Evolutionary conservation across 2,888 invertebrate genomes (phyloP).

Genomic region (Ophioninae sp.): DNA sequence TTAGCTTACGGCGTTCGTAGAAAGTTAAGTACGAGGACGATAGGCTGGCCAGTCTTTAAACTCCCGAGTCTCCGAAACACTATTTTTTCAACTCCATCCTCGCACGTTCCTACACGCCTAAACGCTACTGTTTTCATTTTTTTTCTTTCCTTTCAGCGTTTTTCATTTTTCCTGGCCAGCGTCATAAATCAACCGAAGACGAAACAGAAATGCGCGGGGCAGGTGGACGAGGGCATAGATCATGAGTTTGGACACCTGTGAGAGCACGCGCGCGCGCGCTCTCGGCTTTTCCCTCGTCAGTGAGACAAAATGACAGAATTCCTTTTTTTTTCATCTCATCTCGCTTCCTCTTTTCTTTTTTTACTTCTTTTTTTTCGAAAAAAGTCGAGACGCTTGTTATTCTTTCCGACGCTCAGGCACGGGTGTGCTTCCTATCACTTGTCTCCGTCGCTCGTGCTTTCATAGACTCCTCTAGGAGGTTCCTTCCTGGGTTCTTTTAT

Average conservation of each 20-base stretch:
- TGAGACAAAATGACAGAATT: constrained; percentile 35
- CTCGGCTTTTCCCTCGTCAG: constrained; percentile 7
- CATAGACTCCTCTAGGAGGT: constrained; percentile 17
- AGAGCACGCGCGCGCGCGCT: constrained; percentile 5
- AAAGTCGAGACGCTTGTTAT: constrained; percentile 50
- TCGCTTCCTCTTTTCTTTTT: not conserved
- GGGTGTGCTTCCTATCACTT: constrained; percentile 14
- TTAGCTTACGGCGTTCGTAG: not conserved
- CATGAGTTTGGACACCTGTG: constrained; percentile 56
- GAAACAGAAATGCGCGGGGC: constrained; percentile 43
- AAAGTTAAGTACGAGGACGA: not conserved
- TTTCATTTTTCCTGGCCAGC: constrained; percentile 43
- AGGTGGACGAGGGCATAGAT: constrained; percentile 60
- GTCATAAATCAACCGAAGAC: constrained; percentile 54
- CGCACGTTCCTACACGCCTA: not conserved
- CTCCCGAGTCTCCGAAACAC: not conserved
- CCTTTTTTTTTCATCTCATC: not conserved
- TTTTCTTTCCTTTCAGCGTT: constrained; percentile 14
- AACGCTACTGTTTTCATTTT: constrained; percentile 23
- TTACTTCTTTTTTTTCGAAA: not conserved
- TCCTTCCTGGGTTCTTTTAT: constrained; percentile 31
- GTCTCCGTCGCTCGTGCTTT: constrained; percentile 14
- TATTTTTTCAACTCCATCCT: not conserved
- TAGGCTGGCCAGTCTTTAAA: not conserved
- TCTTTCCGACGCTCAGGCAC: constrained; percentile 49